Evolutionary conservation across 2,797 vertebrate species (phyloP), one percentile per base, ranked within the genome.

Genomic region (Tinamus major): DNA sequence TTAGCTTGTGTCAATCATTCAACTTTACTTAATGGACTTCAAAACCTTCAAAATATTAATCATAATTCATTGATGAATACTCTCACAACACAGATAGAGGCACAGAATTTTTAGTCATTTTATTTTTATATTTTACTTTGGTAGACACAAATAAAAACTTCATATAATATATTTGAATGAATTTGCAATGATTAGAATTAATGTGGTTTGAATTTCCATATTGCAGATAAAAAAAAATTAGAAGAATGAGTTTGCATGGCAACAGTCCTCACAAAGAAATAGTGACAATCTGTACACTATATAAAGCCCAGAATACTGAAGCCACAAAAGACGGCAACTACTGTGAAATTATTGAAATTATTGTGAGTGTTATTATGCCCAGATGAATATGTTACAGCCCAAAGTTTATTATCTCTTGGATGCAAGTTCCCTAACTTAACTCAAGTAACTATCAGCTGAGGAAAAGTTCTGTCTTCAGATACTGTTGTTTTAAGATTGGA

Each of bases 51-150:
- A 78, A 84, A 71, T 68, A 72, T 16, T 70, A 56, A 56, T 31
- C 23, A 9, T 35, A 63, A 74, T 24, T 61, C n/a, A 19, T 16
- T 75, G 31, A 51, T 41, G 19, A 37, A 5, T 51, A 67, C 11
- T 74, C n/a, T 29, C 27, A 17, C 63, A 80, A 78, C 26, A 85
- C 48, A 46, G 19, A 13, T 9, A 87, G 55, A 81, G 20, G 7
- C 24, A 69, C 3, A 41, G n/a, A 37, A 12, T 75, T 64, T 85
- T 49, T n/a, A 62, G n/a, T n/a, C 1, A 46, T 62, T 59, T 3
- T n/a, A 31, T 64, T 75, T 80, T 74, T 70, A 77, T 48, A 80
- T 93, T 93, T 92, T 92, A 62, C 6, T 86, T 85, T 70, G 46
- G 17, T 37, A 90, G 20, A 64, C 79, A 87, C 62, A 79, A 49